Evolutionary conservation across 2,113 vertebrate genomes (phyloP).

Genomic region (Poecile atricapillus): DNA sequence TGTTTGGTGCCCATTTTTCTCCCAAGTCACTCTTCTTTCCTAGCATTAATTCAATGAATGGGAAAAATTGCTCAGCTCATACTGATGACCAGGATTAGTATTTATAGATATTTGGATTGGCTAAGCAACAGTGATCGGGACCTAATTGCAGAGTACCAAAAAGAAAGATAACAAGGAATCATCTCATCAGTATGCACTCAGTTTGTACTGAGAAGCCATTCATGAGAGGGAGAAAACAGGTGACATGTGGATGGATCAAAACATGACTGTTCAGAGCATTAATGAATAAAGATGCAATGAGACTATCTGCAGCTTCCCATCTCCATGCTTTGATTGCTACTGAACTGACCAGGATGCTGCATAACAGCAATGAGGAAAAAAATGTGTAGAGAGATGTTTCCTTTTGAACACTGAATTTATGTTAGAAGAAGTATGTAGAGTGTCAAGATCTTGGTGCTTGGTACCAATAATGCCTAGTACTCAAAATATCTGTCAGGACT

Average conservation of each 20-base stretch:
- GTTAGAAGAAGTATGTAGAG: background rate
- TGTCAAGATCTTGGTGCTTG: background rate
- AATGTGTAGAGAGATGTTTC: background rate
- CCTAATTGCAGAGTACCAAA: background rate
- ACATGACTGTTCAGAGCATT: background rate
- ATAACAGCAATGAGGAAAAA: background rate
- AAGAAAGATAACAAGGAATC: background rate
- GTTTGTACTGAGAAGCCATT: background rate
- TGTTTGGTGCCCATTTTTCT: background rate
- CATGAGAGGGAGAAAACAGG: background rate
- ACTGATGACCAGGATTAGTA: background rate
- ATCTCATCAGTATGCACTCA: background rate
- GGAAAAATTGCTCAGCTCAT: background rate
- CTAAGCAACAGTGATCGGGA: background rate
- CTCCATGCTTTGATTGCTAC: background rate
- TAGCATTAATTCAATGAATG: background rate
- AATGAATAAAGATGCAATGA: background rate
- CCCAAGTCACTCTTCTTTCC: background rate
- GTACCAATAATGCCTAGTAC: background rate
- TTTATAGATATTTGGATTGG: background rate
- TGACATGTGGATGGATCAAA: background rate
- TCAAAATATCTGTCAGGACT: background rate
- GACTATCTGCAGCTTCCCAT: background rate
- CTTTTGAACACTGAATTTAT: background rate
- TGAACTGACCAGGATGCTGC: background rate